These are phyloP conservation scores for Scleropages formosus DNA, from an alignment of 2,797 vertebrate genomes.

Conservation along the genomic window DNA sequence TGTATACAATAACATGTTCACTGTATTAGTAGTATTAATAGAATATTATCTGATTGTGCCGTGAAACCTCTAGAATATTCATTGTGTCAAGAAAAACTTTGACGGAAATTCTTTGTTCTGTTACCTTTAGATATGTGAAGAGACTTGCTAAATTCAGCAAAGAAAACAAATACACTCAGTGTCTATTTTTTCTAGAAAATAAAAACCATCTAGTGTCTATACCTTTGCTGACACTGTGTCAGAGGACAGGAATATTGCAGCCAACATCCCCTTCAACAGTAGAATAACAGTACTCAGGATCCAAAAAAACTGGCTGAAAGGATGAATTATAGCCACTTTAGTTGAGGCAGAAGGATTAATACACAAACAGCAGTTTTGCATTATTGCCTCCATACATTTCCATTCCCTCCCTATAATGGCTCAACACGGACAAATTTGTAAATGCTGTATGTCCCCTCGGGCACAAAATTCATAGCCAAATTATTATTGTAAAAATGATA, in stretches of 20 bases:
- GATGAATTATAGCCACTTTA: background rate
- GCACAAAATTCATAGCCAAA: background rate
- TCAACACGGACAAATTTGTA: background rate
- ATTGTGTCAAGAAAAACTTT: too few relatives aligned
- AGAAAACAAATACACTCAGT: too few relatives aligned
- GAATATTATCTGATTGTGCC: too few relatives aligned
- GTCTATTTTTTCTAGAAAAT: background rate
- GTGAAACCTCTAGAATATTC: too few relatives aligned
- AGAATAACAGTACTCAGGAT: background rate
- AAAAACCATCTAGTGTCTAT: background rate
- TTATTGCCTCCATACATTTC: background rate
- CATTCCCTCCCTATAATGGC: background rate
- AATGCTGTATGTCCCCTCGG: background rate
- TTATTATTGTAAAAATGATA: background rate
- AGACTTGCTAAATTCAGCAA: background rate
- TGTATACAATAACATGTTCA: too few relatives aligned
- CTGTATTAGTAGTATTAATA: too few relatives aligned
- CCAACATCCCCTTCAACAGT: background rate
- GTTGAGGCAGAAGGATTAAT: background rate
- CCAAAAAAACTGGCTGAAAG: background rate
- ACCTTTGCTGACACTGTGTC: background rate
- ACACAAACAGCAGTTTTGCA: background rate
- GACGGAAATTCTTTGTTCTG: too few relatives aligned
- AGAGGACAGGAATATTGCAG: background rate
- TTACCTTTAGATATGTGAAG: background rate